Evolutionary conservation across 2,113 vertebrate species (phyloP).

Genomic region (Dromiciops gliroides): DNA sequence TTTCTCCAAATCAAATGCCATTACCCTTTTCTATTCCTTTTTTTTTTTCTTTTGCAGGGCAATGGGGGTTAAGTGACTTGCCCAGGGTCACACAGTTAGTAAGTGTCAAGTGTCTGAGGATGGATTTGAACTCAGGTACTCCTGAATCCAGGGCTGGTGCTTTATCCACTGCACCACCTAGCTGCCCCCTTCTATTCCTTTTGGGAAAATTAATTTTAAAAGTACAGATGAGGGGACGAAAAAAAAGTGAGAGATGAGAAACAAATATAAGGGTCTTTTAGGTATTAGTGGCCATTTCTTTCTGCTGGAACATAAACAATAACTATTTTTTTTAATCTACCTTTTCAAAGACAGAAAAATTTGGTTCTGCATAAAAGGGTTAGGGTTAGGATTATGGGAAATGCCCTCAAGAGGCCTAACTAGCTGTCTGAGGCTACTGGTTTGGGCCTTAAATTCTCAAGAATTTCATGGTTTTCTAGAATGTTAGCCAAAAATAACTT

Average conservation of each 20-base stretch:
- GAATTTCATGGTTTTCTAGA: not conserved
- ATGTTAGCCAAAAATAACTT: not conserved
- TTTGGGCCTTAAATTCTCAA: not conserved
- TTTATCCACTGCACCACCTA: too few relatives aligned
- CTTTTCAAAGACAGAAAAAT: not conserved
- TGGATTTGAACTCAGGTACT: too few relatives aligned
- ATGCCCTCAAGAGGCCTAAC: not conserved
- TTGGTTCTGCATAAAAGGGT: not conserved
- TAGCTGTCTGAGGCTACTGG: not conserved
- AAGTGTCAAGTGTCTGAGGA: too few relatives aligned
- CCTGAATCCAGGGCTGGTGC: too few relatives aligned
- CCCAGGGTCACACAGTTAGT: too few relatives aligned
- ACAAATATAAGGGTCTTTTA: not conserved
- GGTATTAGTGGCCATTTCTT: not conserved
- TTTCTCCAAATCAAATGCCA: conserved; percentile 43
- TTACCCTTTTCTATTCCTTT: conserved; percentile 17
- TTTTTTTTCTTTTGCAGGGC: too few relatives aligned
- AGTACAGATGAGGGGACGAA: conserved; percentile 14
- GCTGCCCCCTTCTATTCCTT: not conserved
- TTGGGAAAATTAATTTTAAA: conserved; percentile 29
- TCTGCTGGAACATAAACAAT: not conserved
- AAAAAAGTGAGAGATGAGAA: conserved; percentile 31
- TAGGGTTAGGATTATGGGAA: too few relatives aligned
- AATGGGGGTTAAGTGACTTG: too few relatives aligned
- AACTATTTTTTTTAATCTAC: not conserved